phyloP scores from a whole-genome alignment of 1,140 invertebrate species.

The Phymorhynchus buccinoides region DNA sequence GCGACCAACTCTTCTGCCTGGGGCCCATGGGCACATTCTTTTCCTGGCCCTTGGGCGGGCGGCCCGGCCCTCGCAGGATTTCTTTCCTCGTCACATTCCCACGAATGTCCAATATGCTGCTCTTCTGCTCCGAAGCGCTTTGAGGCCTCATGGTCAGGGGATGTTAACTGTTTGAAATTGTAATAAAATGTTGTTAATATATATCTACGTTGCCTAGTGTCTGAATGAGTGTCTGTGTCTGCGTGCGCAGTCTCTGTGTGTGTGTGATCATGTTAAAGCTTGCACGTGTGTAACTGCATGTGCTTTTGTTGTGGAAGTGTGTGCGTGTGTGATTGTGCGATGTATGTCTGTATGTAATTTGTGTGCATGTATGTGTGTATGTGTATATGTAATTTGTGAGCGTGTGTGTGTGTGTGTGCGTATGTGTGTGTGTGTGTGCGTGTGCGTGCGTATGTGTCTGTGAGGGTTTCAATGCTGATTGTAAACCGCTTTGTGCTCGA shows the following conservation, averaged over 20 bases:
- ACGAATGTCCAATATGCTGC: not conserved
- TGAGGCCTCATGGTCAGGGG: not conserved
- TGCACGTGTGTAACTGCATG: too few species aligned
- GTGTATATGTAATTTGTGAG: not conserved
- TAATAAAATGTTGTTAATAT: not conserved
- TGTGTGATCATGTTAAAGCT: too few species aligned
- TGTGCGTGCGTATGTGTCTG: not conserved
- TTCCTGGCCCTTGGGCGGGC: not conserved
- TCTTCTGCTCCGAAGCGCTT: not conserved
- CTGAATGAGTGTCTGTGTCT: constrained; percentile 11
- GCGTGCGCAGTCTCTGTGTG: too few species aligned
- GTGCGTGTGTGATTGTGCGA: too few species aligned
- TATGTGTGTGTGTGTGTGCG: not conserved
- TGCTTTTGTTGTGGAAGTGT: not conserved
- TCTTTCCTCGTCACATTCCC: not conserved
- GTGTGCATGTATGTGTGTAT: not conserved
- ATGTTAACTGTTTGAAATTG: not conserved
- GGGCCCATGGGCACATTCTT: not conserved
- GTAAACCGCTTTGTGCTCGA: too few species aligned
- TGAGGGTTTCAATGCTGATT: too few species aligned
- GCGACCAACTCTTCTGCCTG: not conserved
- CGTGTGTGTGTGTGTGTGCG: not conserved
- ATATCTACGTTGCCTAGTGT: not conserved
- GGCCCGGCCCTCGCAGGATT: not conserved
- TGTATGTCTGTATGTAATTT: not conserved